Evolutionary conservation across 2,113 vertebrate genomes (phyloP).

Genomic region (Triplophysa siluroides): DNA sequence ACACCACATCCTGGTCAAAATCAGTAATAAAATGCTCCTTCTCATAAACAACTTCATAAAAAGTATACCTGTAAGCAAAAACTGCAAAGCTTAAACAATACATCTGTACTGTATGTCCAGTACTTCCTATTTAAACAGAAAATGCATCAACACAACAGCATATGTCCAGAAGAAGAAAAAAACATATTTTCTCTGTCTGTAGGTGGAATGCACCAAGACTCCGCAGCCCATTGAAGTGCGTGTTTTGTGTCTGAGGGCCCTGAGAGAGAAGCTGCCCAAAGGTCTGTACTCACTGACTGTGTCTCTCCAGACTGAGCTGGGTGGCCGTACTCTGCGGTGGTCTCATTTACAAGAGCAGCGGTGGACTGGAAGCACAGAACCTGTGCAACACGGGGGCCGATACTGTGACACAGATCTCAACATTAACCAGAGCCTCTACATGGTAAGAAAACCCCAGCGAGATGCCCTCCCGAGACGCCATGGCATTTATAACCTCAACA

Average conservation of each 20-base stretch:
- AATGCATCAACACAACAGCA: neutral
- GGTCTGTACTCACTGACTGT: constrained; percentile 80
- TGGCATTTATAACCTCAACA: constrained; percentile 15
- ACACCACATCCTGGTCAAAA: too few relatives aligned
- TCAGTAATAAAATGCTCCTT: too few relatives aligned
- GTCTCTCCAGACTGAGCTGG: constrained; percentile 77
- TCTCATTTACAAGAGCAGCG: constrained; percentile 60
- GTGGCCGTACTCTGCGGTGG: constrained; percentile 69
- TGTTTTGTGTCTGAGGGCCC: constrained; percentile 80
- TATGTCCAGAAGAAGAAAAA: neutral
- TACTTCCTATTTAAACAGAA: too few relatives aligned
- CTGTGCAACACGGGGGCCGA: constrained; percentile 76
- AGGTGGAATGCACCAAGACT: constrained; percentile 68
- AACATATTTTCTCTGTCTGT: neutral
- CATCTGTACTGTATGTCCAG: too few relatives aligned
- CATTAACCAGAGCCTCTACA: constrained; percentile 79
- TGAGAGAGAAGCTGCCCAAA: constrained; percentile 85
- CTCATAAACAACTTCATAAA: too few relatives aligned
- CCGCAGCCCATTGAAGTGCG: constrained; percentile 77
- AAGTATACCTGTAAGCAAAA: too few relatives aligned
- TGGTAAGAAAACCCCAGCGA: constrained; percentile 73
- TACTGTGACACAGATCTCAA: constrained; percentile 80
- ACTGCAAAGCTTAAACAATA: too few relatives aligned
- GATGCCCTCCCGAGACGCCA: neutral
- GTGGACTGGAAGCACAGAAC: constrained; percentile 63